phyloP scores from a whole-genome alignment of 2,113 vertebrate species.

The Odocoileus virginianus region DNA sequence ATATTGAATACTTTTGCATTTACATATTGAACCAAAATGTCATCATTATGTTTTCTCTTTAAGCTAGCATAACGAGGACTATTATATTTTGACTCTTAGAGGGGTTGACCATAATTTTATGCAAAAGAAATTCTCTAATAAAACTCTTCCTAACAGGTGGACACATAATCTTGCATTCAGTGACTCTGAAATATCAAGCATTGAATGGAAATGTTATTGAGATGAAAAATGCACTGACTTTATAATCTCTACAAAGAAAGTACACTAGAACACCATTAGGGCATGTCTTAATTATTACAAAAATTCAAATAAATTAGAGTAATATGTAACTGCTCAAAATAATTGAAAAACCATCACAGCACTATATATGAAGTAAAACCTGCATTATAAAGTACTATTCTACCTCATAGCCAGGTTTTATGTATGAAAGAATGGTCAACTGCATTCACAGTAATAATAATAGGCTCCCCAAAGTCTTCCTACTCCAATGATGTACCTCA shows the following conservation, averaged over 20 bases:
- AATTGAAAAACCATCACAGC: background rate
- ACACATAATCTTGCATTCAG: background rate
- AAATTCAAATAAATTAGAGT: background rate
- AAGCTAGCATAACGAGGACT: background rate
- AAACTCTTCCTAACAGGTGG: background rate
- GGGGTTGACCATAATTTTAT: background rate
- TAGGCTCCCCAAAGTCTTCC: background rate
- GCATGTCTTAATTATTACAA: background rate
- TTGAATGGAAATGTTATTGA: background rate
- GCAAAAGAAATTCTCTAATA: background rate
- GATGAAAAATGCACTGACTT: background rate
- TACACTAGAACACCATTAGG: background rate
- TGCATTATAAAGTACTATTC: background rate
- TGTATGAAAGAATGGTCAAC: background rate
- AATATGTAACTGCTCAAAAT: background rate
- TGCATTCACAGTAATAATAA: background rate
- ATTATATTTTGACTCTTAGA: background rate
- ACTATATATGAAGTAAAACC: background rate
- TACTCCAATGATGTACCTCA: background rate
- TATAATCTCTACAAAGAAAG: slow-evolving; percentile 3
- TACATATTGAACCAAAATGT: background rate
- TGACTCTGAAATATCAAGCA: background rate
- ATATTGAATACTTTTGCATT: background rate
- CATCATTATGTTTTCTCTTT: background rate
- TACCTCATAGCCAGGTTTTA: background rate